Conservation (phyloP, 2,113 vertebrate genomes). For the Acrocephalus kingi region DNA sequence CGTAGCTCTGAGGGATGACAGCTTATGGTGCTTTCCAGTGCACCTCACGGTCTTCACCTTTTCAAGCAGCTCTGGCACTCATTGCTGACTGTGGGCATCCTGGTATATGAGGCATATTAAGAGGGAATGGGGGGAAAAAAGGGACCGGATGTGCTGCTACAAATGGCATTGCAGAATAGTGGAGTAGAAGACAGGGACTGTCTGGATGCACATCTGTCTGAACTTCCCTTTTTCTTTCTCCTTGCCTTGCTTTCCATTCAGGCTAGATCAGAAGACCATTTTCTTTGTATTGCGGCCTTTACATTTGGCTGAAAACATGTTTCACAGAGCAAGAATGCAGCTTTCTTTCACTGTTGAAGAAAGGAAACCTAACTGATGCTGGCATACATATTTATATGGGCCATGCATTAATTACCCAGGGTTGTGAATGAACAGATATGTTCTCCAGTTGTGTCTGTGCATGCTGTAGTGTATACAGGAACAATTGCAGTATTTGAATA, state of each 20-base stretch:
- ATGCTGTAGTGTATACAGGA: neutral
- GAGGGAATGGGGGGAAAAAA: neutral
- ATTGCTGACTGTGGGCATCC: neutral
- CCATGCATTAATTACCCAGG: neutral
- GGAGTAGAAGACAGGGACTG: neutral
- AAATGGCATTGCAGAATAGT: neutral
- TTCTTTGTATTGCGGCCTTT: neutral
- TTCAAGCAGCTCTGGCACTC: neutral
- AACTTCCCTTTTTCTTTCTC: neutral
- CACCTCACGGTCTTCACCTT: neutral
- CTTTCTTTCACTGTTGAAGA: neutral
- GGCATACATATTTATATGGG: neutral
- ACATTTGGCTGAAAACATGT: neutral
- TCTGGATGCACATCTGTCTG: neutral
- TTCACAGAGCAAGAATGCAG: neutral
- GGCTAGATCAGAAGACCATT: neutral
- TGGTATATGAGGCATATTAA: neutral
- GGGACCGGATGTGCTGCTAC: neutral
- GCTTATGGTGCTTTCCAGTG: accelerated
- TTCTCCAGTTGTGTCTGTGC: neutral
- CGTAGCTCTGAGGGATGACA: neutral
- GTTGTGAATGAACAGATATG: neutral
- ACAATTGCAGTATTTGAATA: neutral
- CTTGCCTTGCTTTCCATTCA: neutral
- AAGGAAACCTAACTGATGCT: neutral